Evolutionary conservation across 2,797 vertebrate genomes (phyloP).

Genomic region (Sitta carolinensis): DNA sequence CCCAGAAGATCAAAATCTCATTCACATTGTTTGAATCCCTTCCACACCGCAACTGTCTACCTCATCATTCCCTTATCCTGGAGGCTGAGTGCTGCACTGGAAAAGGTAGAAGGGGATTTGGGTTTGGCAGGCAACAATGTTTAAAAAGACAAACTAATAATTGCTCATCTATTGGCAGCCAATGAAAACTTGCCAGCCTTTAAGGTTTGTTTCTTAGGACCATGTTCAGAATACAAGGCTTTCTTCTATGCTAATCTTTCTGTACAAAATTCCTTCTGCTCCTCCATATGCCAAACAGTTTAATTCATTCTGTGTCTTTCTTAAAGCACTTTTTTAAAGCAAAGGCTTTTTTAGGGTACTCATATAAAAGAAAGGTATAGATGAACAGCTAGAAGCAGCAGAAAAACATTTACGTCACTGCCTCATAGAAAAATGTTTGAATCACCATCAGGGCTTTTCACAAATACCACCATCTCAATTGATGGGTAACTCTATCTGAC

Average conservation of each 20-base stretch:
- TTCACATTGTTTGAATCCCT: constrained; percentile 13
- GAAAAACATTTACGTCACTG: background rate
- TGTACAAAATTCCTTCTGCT: background rate
- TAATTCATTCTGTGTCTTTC: background rate
- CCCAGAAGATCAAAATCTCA: constrained; percentile 42
- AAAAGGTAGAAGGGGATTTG: background rate
- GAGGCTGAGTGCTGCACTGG: background rate
- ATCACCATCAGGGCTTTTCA: background rate
- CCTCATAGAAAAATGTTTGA: background rate
- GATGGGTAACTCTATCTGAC: constrained; percentile 24
- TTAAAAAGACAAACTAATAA: background rate
- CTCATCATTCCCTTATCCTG: constrained; percentile 18
- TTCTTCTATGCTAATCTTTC: background rate
- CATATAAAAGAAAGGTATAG: background rate
- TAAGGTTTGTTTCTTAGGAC: background rate
- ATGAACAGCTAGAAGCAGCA: background rate
- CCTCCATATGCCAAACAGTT: background rate
- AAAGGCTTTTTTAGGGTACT: background rate
- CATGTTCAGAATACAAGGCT: background rate
- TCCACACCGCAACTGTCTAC: constrained; percentile 34
- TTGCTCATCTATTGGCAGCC: background rate
- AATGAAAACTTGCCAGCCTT: background rate
- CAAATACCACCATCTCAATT: background rate
- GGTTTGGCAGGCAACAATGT: background rate
- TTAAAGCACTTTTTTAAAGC: background rate